Evolutionary conservation across 2,888 invertebrate species (phyloP).

Genomic region (Trichogramma dendrolimi): DNA sequence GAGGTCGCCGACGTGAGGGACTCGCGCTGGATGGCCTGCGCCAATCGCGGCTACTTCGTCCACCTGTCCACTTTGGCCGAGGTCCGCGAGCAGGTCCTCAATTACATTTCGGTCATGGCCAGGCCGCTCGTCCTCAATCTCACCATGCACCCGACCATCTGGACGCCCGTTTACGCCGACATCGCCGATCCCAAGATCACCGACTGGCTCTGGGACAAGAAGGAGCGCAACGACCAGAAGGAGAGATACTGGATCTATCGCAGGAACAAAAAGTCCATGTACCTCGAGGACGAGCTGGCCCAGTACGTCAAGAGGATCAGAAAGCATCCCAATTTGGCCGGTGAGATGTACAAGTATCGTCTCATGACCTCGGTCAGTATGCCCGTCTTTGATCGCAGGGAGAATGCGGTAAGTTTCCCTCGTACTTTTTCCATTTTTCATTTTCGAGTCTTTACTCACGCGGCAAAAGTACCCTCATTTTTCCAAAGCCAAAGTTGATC

Average conservation of each 20-base stretch:
- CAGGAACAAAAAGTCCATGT: slow-evolving; percentile 59
- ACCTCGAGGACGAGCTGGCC: slow-evolving; percentile 64
- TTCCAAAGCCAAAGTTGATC: too few relatives aligned
- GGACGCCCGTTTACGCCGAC: slow-evolving; percentile 96
- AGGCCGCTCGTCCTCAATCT: slow-evolving; percentile 86
- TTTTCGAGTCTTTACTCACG: too few relatives aligned
- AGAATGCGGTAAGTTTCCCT: slow-evolving; percentile 68
- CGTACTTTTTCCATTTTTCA: too few relatives aligned
- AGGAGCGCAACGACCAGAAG: slow-evolving; percentile 75
- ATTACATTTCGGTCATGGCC: slow-evolving; percentile 96
- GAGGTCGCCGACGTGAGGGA: slow-evolving; percentile 83
- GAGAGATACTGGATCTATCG: slow-evolving; percentile 69
- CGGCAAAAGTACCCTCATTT: too few relatives aligned
- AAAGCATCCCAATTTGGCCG: slow-evolving; percentile 39
- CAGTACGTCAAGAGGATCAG: slow-evolving; percentile 57
- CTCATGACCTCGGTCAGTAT: slow-evolving; percentile 90
- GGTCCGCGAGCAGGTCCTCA: slow-evolving; percentile 89
- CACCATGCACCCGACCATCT: slow-evolving; percentile 83
- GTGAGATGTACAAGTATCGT: slow-evolving; percentile 56
- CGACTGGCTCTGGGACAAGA: slow-evolving; percentile 83
- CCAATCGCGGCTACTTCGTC: slow-evolving; percentile 93
- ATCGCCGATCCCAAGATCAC: slow-evolving; percentile 86
- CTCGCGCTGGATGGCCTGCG: slow-evolving; percentile 98
- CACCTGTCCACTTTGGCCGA: slow-evolving; percentile 95
- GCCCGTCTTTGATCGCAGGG: slow-evolving; percentile 86